Evolutionary conservation across 2,113 vertebrate species (phyloP).

Genomic region (Pollachius pollachius): DNA sequence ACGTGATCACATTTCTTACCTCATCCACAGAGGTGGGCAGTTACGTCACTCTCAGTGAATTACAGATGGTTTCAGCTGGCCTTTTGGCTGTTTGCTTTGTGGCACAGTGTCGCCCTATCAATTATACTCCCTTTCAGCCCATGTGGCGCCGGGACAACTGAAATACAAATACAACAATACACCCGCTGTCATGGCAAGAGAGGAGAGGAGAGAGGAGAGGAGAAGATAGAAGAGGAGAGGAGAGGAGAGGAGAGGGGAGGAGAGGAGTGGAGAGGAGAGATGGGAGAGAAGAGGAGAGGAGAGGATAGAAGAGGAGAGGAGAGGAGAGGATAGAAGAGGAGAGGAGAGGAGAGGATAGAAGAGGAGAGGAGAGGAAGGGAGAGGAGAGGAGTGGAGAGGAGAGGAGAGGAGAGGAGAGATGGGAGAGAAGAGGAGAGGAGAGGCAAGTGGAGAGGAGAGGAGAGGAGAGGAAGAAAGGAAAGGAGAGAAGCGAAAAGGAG

Average conservation of each 20-base stretch:
- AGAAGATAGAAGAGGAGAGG: too few relatives aligned
- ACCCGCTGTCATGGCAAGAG: constrained; percentile 1
- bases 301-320: too few relatives aligned
- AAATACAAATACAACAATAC: neutral
- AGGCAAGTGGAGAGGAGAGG: neutral
- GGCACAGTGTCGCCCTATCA: constrained; percentile 45
- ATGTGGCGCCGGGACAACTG: constrained; percentile 41
- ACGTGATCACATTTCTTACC: too few relatives aligned
- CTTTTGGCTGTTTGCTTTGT: constrained; percentile 27
- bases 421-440: neutral
- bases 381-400: neutral
- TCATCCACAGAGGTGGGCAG: too few relatives aligned
- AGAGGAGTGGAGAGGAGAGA: constrained; percentile 13
- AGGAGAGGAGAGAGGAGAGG: neutral
- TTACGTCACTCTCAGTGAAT: too few relatives aligned
- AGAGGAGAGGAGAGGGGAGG: constrained; percentile 5
- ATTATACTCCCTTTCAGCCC: constrained; percentile 37
- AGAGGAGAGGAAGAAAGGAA: neutral
- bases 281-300: neutral
- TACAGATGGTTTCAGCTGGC: too few relatives aligned
- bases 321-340: neutral
- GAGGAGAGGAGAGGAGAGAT: neutral
- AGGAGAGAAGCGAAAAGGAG: neutral
- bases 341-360: neutral
- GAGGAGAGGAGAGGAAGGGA: neutral